Conservation (phyloP, 2,888 invertebrate species). For the Coleophora deauratella region DNA sequence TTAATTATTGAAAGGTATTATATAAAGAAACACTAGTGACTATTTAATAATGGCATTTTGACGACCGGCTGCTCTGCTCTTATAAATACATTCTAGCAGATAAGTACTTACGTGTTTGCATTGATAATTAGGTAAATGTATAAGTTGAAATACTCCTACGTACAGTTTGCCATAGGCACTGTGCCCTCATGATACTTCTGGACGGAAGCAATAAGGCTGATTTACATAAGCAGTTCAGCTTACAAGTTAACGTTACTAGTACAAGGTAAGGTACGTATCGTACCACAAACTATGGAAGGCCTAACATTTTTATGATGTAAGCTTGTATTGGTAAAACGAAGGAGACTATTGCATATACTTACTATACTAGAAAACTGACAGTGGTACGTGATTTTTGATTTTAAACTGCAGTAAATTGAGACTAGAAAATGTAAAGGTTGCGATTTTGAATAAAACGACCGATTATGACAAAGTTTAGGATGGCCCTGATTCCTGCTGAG, state of each 20-base stretch:
- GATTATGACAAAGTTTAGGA: conserved; percentile 7
- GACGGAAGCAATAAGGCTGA: conserved; percentile 59
- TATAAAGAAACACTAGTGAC: too few relatives aligned
- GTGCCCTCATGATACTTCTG: conserved; percentile 16
- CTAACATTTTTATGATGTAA: not conserved
- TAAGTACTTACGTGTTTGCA: conserved; percentile 8
- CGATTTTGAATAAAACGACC: conserved; percentile 47
- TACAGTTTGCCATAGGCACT: too few relatives aligned
- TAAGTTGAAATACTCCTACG: too few relatives aligned
- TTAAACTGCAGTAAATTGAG: conserved; percentile 53
- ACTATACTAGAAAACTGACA: too few relatives aligned
- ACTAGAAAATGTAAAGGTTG: conserved; percentile 64
- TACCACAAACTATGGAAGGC: not conserved
- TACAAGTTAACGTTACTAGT: conserved; percentile 11
- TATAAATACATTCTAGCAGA: not conserved
- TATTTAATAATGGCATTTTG: too few relatives aligned
- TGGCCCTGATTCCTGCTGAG: too few relatives aligned
- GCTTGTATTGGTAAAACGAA: not conserved
- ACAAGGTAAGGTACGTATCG: not conserved
- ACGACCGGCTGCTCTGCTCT: too few relatives aligned
- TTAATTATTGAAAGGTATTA: too few relatives aligned
- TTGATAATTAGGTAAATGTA: conserved; percentile 11
- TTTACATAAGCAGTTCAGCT: conserved; percentile 17
- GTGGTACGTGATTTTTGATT: conserved; percentile 1
- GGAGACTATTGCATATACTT: not conserved